phyloP scores from a whole-genome alignment of 2,888 invertebrate genomes.

The Eilema sororculum region DNA sequence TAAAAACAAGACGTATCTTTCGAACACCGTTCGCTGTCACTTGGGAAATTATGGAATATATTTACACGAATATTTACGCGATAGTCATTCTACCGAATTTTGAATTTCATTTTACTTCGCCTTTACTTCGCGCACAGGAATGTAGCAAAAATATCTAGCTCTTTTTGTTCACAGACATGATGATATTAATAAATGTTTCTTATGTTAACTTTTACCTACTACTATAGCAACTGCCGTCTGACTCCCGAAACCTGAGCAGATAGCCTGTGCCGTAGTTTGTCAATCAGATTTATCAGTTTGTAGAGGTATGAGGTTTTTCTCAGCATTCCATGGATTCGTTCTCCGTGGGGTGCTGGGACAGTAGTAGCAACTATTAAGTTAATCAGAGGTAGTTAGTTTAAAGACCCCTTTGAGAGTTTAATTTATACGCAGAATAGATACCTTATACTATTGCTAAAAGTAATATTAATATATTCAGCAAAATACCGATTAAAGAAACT shows the following conservation, averaged over 20 bases:
- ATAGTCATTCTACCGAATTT: constrained; percentile 53
- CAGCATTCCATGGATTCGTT: too few relatives aligned
- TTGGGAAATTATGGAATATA: constrained; percentile 67
- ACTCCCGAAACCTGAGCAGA: neutral
- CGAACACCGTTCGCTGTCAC: constrained; percentile 56
- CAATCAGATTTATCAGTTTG: neutral
- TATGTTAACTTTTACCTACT: too few relatives aligned
- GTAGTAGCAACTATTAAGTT: too few relatives aligned
- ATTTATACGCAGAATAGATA: too few relatives aligned
- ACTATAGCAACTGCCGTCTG: too few relatives aligned
- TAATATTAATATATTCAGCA: neutral
- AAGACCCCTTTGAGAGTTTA: too few relatives aligned
- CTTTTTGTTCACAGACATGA: neutral
- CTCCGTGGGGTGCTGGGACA: too few relatives aligned
- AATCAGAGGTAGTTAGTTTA: too few relatives aligned
- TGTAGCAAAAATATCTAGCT: neutral
- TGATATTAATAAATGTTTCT: neutral
- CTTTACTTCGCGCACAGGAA: neutral
- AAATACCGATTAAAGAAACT: neutral
- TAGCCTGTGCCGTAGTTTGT: neutral
- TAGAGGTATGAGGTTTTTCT: neutral
- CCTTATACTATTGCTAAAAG: neutral
- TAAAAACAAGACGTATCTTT: constrained; percentile 40
- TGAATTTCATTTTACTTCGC: constrained; percentile 12
- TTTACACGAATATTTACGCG: constrained; percentile 48